These are phyloP conservation scores for Stenotaenia linearis DNA, from an alignment of 2,888 invertebrate species.

Conservation along the genomic window DNA sequence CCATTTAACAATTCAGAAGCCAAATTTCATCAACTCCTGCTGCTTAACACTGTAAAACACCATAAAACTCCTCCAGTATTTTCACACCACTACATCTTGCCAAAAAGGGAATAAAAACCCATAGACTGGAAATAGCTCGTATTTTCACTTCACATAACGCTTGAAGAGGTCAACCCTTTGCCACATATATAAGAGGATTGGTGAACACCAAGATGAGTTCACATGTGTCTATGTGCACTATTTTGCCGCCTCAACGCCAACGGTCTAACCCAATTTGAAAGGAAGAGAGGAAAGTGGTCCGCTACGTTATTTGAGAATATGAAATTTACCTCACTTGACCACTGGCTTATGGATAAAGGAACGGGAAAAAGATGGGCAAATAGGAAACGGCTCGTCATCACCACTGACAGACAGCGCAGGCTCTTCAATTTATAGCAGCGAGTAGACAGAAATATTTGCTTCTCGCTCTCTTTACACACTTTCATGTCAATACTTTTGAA, in stretches of 20 bases:
- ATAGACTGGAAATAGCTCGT: conserved; percentile 9
- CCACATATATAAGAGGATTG: conserved; percentile 4
- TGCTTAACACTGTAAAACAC: not conserved
- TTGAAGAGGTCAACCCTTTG: conserved; percentile 9
- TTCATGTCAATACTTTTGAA: not conserved
- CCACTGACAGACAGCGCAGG: not conserved
- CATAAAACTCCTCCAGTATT: not conserved
- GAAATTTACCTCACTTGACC: conserved; percentile 9
- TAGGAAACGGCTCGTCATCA: not conserved
- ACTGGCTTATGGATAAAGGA: not conserved
- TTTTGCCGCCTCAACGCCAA: not conserved
- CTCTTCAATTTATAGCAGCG: not conserved
- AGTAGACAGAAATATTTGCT: not conserved
- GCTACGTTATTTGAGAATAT: conserved; percentile 4
- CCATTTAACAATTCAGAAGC: conserved; percentile 4
- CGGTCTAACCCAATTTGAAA: not conserved
- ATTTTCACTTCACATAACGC: conserved; percentile 9
- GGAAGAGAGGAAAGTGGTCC: not conserved
- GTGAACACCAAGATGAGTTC: not conserved
- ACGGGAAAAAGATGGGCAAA: not conserved
- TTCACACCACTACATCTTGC: conserved; percentile 4
- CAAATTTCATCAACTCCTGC: not conserved
- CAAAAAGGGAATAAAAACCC: conserved; percentile 9
- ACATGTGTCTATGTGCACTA: conserved; percentile 9
- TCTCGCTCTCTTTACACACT: not conserved